phyloP scores from a whole-genome alignment of 2,113 vertebrate species.

The Rhagologus leucostigma region DNA sequence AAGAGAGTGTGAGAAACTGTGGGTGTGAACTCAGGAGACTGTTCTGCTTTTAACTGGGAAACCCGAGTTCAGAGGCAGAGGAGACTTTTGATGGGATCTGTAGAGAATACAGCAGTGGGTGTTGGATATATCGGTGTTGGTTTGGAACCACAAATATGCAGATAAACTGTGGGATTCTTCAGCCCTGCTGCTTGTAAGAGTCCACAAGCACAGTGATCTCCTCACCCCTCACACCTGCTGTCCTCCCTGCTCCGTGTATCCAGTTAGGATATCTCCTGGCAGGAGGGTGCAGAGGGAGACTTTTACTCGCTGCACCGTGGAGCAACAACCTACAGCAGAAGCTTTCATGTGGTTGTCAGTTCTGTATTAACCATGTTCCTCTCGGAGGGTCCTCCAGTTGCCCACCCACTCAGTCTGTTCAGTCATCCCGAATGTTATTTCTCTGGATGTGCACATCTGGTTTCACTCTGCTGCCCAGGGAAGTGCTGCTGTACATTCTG shows the following conservation, averaged over 20 bases:
- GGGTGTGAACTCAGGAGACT: neutral
- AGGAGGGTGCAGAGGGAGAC: neutral
- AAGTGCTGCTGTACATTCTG: slow-evolving; percentile 70
- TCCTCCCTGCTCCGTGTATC: rapidly evolving
- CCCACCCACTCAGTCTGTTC: slow-evolving; percentile 74
- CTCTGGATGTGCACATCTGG: slow-evolving; percentile 72
- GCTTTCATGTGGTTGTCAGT: slow-evolving; percentile 51
- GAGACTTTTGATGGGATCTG: neutral
- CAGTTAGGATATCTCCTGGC: neutral
- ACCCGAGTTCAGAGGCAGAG: neutral
- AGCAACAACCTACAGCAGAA: neutral
- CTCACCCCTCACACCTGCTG: neutral
- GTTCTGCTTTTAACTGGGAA: neutral
- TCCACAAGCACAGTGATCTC: neutral
- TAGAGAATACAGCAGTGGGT: neutral
- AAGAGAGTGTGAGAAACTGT: neutral
- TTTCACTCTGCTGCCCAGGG: slow-evolving; percentile 75
- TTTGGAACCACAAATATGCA: neutral
- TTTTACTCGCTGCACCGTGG: neutral
- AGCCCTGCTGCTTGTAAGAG: neutral
- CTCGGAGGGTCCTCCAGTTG: slow-evolving; percentile 58
- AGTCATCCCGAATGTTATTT: slow-evolving; percentile 75
- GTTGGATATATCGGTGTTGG: neutral
- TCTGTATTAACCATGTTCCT: slow-evolving; percentile 55
- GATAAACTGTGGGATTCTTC: neutral